Evolutionary conservation across 1,140 invertebrate species (phyloP).

Genomic region (Sipha flava): DNA sequence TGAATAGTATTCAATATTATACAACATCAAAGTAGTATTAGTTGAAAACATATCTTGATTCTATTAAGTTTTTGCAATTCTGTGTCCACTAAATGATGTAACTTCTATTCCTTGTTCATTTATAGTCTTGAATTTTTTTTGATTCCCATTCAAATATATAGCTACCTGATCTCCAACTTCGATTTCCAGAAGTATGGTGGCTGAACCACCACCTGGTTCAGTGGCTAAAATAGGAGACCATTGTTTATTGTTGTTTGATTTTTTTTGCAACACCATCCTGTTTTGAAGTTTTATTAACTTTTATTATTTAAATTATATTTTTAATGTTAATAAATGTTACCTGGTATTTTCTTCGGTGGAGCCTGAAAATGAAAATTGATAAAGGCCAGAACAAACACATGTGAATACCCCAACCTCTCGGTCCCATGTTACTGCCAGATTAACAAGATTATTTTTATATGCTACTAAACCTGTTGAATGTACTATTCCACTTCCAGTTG

Average conservation of each 20-base stretch:
- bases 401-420: slow-evolving; percentile 3
- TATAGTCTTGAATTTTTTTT: background rate
- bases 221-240: background rate
- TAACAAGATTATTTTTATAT: background rate
- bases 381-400: background rate
- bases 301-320: background rate
- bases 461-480: background rate
- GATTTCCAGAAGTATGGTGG: background rate
- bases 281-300: background rate
- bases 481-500: background rate
- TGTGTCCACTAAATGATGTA: slow-evolving; percentile 10
- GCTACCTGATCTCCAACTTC: background rate
- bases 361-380: slow-evolving; percentile 21
- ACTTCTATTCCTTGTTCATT: background rate
- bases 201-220: background rate
- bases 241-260: background rate
- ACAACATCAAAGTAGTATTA: too few species aligned
- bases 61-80: slow-evolving; percentile 12
- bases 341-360: background rate
- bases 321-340: background rate
- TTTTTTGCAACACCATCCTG: slow-evolving; percentile 11
- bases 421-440: background rate
- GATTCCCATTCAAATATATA: background rate
- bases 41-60: background rate
- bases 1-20: too few species aligned